A percentile compares a stretch with the other conserved stretches of the same genome.
Conservation (phyloP, 2,797 vertebrate genomes). For the Acomys russatus region DNA sequence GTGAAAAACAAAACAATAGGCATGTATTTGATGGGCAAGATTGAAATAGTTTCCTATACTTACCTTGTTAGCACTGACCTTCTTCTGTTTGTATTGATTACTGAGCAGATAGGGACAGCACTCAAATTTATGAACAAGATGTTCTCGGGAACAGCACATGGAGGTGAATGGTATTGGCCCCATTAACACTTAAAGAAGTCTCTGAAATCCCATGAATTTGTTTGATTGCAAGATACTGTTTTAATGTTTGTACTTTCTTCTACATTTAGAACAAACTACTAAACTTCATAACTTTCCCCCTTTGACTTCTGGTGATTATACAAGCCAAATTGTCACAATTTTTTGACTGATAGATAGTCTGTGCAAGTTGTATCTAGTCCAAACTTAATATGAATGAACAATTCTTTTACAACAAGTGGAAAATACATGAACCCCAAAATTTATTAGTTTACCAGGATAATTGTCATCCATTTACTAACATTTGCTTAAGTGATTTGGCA, state of each 20-base stretch:
- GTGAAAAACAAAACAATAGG: not conserved
- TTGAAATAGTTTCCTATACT: not conserved
- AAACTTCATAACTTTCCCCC: not conserved
- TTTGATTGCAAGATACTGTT: not conserved
- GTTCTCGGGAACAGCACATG: not conserved
- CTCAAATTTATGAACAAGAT: slow-evolving; percentile 11
- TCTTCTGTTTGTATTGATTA: not conserved
- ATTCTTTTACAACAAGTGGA: not conserved
- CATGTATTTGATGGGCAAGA: not conserved
- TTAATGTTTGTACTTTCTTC: not conserved
- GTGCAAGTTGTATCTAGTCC: not conserved
- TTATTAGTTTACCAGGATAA: slow-evolving; percentile 1
- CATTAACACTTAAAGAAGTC: not conserved
- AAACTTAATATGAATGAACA: not conserved
- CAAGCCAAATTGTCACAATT: not conserved
- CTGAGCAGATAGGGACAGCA: not conserved
- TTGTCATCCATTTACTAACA: not conserved
- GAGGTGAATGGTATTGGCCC: not conserved
- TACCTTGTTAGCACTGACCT: not conserved
- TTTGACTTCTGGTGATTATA: slow-evolving; percentile 7
- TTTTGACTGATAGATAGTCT: not conserved
- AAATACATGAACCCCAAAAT: not conserved
- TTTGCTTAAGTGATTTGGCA: slow-evolving; percentile 20
- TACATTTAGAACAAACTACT: not conserved
- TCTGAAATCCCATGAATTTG: not conserved